These are phyloP conservation scores for Lepidotrigona ventralis DNA, from an alignment of 1,140 invertebrate species.

Conservation along the genomic window DNA sequence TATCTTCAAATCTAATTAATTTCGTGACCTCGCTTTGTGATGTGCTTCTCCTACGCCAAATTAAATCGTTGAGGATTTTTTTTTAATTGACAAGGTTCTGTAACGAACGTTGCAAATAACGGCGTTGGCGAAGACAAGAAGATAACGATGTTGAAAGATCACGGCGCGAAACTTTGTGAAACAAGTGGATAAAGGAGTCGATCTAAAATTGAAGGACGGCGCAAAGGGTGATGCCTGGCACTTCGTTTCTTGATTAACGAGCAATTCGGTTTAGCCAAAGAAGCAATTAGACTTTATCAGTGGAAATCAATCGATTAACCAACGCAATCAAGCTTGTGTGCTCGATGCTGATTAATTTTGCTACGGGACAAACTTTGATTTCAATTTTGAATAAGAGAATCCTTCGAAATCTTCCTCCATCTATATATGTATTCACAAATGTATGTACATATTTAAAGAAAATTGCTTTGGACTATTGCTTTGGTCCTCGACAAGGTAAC, in stretches of 20 bases:
- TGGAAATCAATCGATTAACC: constrained; percentile 1
- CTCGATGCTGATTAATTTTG: neutral
- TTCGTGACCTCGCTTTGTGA: too few species aligned
- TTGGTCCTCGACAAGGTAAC: too few species aligned
- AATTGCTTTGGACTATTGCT: too few species aligned
- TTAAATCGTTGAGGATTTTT: neutral
- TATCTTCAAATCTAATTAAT: too few species aligned
- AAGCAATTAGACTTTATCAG: constrained; percentile 12
- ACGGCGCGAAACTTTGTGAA: neutral
- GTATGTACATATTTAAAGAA: too few species aligned
- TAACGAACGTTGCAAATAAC: neutral
- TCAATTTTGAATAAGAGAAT: neutral
- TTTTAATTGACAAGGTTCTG: neutral
- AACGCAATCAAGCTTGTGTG: neutral
- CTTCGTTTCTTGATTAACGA: constrained; percentile 12
- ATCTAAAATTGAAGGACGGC: constrained; percentile 5
- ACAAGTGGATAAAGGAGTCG: constrained; percentile 3
- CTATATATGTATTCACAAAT: too few species aligned
- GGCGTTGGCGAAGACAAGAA: neutral
- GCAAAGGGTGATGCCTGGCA: neutral
- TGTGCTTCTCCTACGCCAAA: neutral
- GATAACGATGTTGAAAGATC: neutral
- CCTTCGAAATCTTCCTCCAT: neutral
- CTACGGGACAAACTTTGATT: neutral
- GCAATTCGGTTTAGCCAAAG: constrained; percentile 2